Evolutionary conservation across 2,888 invertebrate genomes (phyloP), one percentile per base, ranked within the genome.

Genomic region (Drosophila ezoana): DNA sequence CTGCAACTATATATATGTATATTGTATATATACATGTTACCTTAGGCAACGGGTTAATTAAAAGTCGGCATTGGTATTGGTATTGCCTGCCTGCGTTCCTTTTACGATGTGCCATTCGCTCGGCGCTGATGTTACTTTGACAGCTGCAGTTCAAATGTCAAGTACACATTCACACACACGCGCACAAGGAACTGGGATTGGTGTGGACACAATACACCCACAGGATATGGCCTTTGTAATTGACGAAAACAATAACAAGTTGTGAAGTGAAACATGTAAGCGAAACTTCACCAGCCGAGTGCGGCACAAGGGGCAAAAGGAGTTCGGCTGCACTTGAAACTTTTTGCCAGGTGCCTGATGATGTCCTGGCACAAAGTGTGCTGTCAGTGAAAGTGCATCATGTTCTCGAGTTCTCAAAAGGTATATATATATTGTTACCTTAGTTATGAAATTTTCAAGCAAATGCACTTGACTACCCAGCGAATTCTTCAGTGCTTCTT

Each of bases 101-200:
- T 44, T 54, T 54, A 54, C 44, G 20, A 35, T 44, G 33, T 47
- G 56, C 72, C 53, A 52, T 40, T 52, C 52, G 52, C 16, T 28
- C 20, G 11, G 44, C 54, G 59, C 49, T 72, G 68, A 71, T 62
- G 60, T 67, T 70, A 72, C 81, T 79, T 81, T 87, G 89, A 82
- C 88, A 85, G 78, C 81, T 79, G 63, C 75, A 82, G 89, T 77
- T 87, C 81, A 85, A 87, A 89, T 87, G 82, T 87, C 89, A 89
- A 87, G 88, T 73, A 68, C 88, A 81, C 70, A 54, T 58, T 45
- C 33, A 56, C 47, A 47, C 68, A 57, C 62, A 66, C 40, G n/a
- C 20, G 6, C 38, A 14, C 32, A 20, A 8, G 23, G 8, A 28
- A 8, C 1, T 8, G 23, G 23, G 23, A 8, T 8, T 8, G 23